phyloP scores from a whole-genome alignment of 2,888 invertebrate genomes.

The Hyalella azteca region DNA sequence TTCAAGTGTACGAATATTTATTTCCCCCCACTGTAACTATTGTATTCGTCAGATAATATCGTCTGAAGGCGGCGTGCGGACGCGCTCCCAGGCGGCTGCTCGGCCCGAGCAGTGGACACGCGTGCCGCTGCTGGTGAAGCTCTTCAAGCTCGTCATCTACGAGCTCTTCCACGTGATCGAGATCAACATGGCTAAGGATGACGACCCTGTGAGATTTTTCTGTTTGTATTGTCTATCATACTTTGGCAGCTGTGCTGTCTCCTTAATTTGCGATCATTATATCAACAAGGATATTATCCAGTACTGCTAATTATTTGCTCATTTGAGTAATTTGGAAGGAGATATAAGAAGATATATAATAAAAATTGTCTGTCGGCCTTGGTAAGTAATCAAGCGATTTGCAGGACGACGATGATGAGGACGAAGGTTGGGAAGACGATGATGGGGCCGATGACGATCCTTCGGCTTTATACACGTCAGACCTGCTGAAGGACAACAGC shows the following conservation, averaged over 20 bases:
- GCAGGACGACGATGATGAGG: slow-evolving; percentile 64
- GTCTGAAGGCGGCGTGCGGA: slow-evolving; percentile 59
- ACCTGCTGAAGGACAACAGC: slow-evolving; percentile 11
- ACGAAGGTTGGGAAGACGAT: slow-evolving; percentile 61
- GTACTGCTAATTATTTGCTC: not conserved
- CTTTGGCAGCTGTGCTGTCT: too few relatives aligned
- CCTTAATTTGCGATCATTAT: too few relatives aligned
- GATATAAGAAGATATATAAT: too few relatives aligned
- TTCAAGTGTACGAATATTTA: too few relatives aligned
- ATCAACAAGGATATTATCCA: too few relatives aligned
- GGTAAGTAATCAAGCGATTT: not conserved
- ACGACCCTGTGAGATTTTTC: slow-evolving; percentile 59
- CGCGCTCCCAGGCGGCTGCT: slow-evolving; percentile 63
- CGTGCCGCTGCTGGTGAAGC: slow-evolving; percentile 74
- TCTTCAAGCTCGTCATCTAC: slow-evolving; percentile 74
- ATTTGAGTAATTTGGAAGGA: not conserved
- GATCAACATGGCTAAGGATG: slow-evolving; percentile 62
- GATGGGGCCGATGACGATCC: slow-evolving; percentile 60
- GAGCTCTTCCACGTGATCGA: slow-evolving; percentile 71
- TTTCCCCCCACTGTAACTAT: not conserved
- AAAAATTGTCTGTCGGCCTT: too few relatives aligned
- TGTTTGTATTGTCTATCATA: not conserved
- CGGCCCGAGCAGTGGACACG: slow-evolving; percentile 68
- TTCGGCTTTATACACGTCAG: slow-evolving; percentile 1
- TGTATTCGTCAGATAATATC: slow-evolving; percentile 43